These are phyloP conservation scores for Gonioctena quinquepunctata DNA, from an alignment of 1,140 invertebrate genomes.

Conservation along the genomic window DNA sequence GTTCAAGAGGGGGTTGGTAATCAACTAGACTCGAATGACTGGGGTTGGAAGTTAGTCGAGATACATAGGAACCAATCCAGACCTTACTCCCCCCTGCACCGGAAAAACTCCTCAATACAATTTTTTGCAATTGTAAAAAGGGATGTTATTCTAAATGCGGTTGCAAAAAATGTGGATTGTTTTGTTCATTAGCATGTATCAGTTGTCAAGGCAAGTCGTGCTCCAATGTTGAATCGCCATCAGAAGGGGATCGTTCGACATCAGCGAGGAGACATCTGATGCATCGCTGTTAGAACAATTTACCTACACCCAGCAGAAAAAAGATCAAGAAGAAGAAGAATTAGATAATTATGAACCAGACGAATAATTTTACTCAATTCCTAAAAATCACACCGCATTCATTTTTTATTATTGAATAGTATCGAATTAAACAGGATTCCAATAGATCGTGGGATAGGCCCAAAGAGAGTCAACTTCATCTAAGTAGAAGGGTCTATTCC, in stretches of 20 bases:
- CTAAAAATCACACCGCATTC: background rate
- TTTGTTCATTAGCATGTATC: conserved; percentile 6
- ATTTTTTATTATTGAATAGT: too few species aligned
- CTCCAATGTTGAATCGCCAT: conserved; percentile 9
- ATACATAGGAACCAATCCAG: conserved; percentile 37
- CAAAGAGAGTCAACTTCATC: too few species aligned
- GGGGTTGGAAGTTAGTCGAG: conserved; percentile 11
- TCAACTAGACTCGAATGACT: conserved; percentile 33
- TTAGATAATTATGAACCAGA: conserved; percentile 9
- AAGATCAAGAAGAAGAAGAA: conserved; percentile 3
- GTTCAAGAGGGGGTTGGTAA: conserved; percentile 25
- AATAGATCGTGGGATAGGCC: conserved; percentile 15
- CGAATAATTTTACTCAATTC: background rate
- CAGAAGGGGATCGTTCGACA: conserved; percentile 5
- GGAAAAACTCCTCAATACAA: conserved; percentile 23
- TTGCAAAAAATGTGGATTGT: conserved; percentile 6
- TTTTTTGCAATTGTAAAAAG: too few species aligned
- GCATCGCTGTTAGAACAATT: background rate
- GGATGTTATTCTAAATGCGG: too few species aligned
- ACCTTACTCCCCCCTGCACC: conserved; percentile 43
- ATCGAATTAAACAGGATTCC: background rate
- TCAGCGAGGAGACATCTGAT: conserved; percentile 2
- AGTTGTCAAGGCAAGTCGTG: conserved; percentile 18
- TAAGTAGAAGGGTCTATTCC: too few species aligned
- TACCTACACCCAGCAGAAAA: background rate